Conservation (phyloP, 2,888 invertebrate species). For the Ferdinandea cuprea region DNA sequence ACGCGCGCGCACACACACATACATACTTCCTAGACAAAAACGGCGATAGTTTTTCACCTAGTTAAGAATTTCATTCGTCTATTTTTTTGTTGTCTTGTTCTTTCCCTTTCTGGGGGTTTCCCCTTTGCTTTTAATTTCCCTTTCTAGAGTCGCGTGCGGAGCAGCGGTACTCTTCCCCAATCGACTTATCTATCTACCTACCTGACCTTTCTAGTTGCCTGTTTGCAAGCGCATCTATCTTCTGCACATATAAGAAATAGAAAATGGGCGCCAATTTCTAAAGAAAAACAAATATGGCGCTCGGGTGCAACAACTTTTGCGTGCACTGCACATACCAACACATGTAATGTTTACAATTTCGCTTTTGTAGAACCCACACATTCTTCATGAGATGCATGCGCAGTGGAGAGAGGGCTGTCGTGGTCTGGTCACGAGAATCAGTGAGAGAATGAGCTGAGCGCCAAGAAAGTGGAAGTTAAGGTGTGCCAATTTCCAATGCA, state of each 20-base stretch:
- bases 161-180: conserved; percentile 22
- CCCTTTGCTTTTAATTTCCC: conserved; percentile 62
- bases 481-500: no score
- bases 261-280: conserved; percentile 68
- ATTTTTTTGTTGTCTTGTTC: conserved; percentile 31
- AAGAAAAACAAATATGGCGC: conserved; percentile 68
- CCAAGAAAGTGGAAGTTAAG: no score
- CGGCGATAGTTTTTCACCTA: conserved; percentile 74
- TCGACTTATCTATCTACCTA: conserved; percentile 12
- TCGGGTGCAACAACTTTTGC: conserved; percentile 68
- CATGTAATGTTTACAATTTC: conserved; percentile 57
- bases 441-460: no score
- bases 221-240: conserved; percentile 46
- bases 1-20: conserved; percentile 24
- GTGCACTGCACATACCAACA: conserved; percentile 48
- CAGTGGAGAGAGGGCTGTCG: neutral
- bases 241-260: conserved; percentile 34
- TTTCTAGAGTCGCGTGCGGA: conserved; percentile 49
- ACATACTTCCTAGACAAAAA: no score
- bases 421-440: neutral
- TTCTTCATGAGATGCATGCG: conserved; percentile 36
- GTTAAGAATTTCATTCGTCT: conserved; percentile 71
- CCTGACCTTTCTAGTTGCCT: conserved; percentile 63
- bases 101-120: conserved; percentile 52
- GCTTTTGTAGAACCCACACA: conserved; percentile 1